Conservation (phyloP, 2,888 invertebrate genomes). For the Physocephala rufipes region DNA sequence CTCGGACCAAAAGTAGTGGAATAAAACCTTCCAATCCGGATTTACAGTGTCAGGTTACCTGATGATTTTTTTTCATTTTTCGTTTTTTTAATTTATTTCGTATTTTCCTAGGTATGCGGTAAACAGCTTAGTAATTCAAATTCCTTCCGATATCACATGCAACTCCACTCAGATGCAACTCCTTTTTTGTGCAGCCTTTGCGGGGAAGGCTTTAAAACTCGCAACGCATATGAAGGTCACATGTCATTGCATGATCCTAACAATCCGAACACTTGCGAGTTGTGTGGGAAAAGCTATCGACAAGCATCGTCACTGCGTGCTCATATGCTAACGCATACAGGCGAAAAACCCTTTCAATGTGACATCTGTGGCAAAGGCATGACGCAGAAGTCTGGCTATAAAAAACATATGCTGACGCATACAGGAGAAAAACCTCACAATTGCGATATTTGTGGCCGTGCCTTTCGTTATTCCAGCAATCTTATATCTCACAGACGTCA, state of each 20-base stretch:
- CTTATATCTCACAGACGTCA: conserved; percentile 60
- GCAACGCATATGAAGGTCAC: conserved; percentile 64
- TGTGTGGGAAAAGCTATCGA: conserved; percentile 61
- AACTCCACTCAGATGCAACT: conserved; percentile 61
- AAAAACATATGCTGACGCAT: conserved; percentile 64
- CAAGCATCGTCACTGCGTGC: conserved; percentile 61
- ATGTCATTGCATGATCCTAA: conserved; percentile 59
- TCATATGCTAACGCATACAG: conserved; percentile 60
- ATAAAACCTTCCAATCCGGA: conserved; percentile 47
- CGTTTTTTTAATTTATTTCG: neutral
- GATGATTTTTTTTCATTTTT: neutral
- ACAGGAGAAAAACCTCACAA: conserved; percentile 63
- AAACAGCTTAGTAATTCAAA: conserved; percentile 62
- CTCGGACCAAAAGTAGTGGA: conserved; percentile 40
- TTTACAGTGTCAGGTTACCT: conserved; percentile 51
- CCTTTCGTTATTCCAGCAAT: conserved; percentile 64
- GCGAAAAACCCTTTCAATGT: conserved; percentile 62
- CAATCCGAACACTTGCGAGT: conserved; percentile 61
- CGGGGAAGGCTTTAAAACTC: conserved; percentile 63
- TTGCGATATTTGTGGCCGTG: conserved; percentile 59
- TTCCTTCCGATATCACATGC: conserved; percentile 64
- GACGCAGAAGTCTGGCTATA: conserved; percentile 64
- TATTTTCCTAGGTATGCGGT: conserved; percentile 52
- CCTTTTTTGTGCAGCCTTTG: conserved; percentile 61
- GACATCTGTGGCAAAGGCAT: conserved; percentile 63